Evolutionary conservation across 37 sponge, comb jelly and placozoan species (phyloP), one percentile per base, ranked within the genome.

Genomic region (Agelas oroides): DNA sequence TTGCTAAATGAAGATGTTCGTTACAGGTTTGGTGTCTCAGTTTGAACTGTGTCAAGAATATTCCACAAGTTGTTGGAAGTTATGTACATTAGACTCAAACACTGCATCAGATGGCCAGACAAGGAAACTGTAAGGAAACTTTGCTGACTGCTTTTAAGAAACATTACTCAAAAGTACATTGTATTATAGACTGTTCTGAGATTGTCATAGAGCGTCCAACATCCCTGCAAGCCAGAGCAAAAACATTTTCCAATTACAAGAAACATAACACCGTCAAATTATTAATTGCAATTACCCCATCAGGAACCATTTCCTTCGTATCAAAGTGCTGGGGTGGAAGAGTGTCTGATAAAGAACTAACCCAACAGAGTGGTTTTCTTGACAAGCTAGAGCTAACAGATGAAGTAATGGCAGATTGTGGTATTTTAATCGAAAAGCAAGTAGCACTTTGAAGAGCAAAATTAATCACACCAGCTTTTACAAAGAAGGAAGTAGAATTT

Each of bases 281-380:
- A n/a, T 70, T 89, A 5, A 60, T 89, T 27, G 88, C 71, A 23
- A 88, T 81, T 5, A 76, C 69, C 28, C 83, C 89, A 33, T 25
- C 57, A 67, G 87, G 81, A 54, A 21, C 87, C 13, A 62, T 78
- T 1, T 13, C 54, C 13, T 88, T 76, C 53, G 16, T 76, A 21
- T 85, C 78, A 35, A 85, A 77, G 53, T 76, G 78, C 39, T 77
- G 77, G 83, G 77, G 83, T 59, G 82, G 82, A 30, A 31, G 76
- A 53, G 88, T 70, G 5, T 73, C 83, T 16, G 83, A 88, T 63
- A 81, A 83, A 53, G 33, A 30, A 0, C 19, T 87, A 3, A 88
- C 88, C 0, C 39, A 62, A 17, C 52, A 74, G 21, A 67, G 82
- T 76, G 82, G 88, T 25, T 88, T 81, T 52, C 77, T 88, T 17